phyloP scores from a whole-genome alignment of 2,113 vertebrate species.

The Otolemur garnettii region DNA sequence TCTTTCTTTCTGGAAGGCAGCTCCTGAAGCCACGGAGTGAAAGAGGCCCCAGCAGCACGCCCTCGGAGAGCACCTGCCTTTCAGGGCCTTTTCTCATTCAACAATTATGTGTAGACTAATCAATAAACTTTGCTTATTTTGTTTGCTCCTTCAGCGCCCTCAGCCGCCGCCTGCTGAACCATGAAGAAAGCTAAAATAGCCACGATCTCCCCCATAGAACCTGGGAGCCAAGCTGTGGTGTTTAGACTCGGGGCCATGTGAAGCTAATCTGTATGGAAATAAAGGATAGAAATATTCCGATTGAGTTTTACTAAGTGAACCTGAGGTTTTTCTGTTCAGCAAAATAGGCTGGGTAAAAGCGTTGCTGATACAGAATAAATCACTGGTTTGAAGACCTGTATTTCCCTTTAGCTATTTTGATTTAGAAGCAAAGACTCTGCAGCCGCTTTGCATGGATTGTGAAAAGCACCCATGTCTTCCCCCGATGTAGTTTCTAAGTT shows the following conservation, averaged over 20 bases:
- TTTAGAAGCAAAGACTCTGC: slow-evolving; percentile 60
- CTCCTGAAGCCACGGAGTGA: slow-evolving; percentile 54
- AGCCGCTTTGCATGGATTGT: not conserved
- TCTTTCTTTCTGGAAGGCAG: slow-evolving; percentile 4
- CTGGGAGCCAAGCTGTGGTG: slow-evolving; percentile 70
- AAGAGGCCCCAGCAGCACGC: slow-evolving; percentile 55
- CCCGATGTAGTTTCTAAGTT: not conserved
- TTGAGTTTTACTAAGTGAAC: slow-evolving; percentile 85
- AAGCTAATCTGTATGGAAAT: slow-evolving; percentile 88
- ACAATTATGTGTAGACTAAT: slow-evolving; percentile 85
- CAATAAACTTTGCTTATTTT: slow-evolving; percentile 86
- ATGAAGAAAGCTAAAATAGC: slow-evolving; percentile 83
- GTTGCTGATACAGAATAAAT: slow-evolving; percentile 86
- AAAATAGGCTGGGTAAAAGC: slow-evolving; percentile 86
- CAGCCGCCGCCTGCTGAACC: slow-evolving; percentile 79
- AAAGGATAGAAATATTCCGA: slow-evolving; percentile 87
- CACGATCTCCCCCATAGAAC: slow-evolving; percentile 78
- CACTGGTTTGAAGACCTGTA: slow-evolving; percentile 81
- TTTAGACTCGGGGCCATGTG: slow-evolving; percentile 80
- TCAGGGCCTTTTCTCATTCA: slow-evolving; percentile 78
- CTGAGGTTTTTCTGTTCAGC: slow-evolving; percentile 77
- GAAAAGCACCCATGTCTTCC: not conserved
- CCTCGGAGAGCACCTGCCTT: slow-evolving; percentile 73
- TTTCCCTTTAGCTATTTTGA: slow-evolving; percentile 78
- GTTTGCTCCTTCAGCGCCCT: slow-evolving; percentile 77